A percentile compares a stretch with the other conserved stretches of the same genome.
These are phyloP conservation scores for Drosophila kurseongensis DNA, from an alignment of 1,140 invertebrate species.

Conservation along the genomic window DNA sequence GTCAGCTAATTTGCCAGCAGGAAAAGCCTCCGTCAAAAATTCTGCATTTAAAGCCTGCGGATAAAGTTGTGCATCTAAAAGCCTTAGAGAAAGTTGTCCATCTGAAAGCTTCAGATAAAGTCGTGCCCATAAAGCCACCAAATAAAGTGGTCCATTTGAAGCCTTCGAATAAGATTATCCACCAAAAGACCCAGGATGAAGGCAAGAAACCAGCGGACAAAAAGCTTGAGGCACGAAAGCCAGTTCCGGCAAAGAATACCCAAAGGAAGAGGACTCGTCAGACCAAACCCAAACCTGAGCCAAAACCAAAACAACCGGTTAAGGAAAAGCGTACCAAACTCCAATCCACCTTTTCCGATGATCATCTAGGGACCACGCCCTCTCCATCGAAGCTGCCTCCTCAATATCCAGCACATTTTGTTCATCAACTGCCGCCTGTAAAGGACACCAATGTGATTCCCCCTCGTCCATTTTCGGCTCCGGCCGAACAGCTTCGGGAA, in stretches of 20 bases:
- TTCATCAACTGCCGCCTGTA: conserved; percentile 53
- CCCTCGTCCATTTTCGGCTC: background rate
- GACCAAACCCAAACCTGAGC: background rate
- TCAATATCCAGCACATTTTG: conserved; percentile 58
- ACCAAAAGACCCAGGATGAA: background rate
- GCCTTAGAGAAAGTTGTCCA: background rate
- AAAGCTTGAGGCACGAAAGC: background rate
- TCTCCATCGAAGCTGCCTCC: conserved; percentile 33
- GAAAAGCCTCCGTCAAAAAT: background rate
- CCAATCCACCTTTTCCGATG: background rate
- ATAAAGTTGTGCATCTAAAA: background rate
- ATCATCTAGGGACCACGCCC: background rate
- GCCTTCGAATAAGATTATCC: background rate
- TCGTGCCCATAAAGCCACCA: background rate
- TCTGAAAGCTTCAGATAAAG: background rate
- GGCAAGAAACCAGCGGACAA: background rate
- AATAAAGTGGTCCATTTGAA: conserved; percentile 1
- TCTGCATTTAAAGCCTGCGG: background rate
- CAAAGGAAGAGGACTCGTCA: background rate
- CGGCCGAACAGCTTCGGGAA: background rate
- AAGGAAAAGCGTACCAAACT: background rate
- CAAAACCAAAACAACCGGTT: background rate
- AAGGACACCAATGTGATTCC: background rate
- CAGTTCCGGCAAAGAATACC: background rate
- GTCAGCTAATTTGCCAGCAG: conserved; percentile 18